A percentile compares a stretch with the other conserved stretches of the same genome.
Evolutionary conservation across 2,888 invertebrate genomes (phyloP).

Genomic region (Drosophila sordidapex): DNA sequence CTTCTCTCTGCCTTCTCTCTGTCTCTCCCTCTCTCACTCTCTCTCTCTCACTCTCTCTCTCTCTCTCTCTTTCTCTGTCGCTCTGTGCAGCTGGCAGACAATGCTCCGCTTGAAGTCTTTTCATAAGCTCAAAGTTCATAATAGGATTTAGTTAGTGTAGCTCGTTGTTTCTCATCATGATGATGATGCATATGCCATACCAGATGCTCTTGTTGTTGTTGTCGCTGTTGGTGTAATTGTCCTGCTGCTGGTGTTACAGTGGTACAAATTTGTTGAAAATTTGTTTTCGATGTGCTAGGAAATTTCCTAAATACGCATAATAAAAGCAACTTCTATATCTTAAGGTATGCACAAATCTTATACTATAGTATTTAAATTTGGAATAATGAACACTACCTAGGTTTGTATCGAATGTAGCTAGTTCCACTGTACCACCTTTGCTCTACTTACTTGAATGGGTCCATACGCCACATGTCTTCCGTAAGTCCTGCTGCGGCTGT

Average conservation of each 20-base stretch:
- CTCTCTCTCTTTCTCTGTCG: neutral
- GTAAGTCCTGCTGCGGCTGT: conserved; percentile 32
- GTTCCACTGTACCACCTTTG: conserved; percentile 28
- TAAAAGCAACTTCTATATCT: neutral
- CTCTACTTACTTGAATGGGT: conserved; percentile 26
- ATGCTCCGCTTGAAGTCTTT: conserved; percentile 76
- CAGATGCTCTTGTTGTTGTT: conserved; percentile 11
- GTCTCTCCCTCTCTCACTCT: neutral
- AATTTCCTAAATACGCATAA: neutral
- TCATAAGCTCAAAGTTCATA: conserved; percentile 78
- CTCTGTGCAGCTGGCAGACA: conserved; percentile 47
- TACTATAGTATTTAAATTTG: neutral
- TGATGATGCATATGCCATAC: conserved; percentile 60
- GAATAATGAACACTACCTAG: neutral
- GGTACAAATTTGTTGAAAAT: neutral
- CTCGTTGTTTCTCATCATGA: conserved; percentile 60
- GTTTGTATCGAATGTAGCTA: neutral
- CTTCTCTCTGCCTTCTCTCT: neutral
- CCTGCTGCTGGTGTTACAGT: conserved; percentile 18
- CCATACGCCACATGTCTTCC: conserved; percentile 43
- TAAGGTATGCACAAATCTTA: neutral
- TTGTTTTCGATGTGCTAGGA: neutral
- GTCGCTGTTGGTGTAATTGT: conserved; percentile 2
- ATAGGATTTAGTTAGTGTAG: conserved; percentile 75
- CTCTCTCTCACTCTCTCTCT: neutral